Conservation (phyloP, 2,888 invertebrate species). For the Drosophila paracracens region DNA sequence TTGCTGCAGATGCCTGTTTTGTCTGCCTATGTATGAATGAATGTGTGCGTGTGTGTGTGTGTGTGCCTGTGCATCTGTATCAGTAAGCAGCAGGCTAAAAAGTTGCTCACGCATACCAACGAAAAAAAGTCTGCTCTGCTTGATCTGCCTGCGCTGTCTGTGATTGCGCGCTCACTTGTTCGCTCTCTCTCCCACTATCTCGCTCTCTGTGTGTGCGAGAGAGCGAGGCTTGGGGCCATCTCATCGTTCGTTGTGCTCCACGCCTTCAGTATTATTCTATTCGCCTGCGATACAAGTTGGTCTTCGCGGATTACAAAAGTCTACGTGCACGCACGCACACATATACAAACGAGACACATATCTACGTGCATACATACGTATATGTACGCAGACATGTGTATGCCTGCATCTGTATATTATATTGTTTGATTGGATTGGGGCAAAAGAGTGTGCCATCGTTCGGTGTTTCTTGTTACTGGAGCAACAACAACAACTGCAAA, state of each 20-base stretch:
- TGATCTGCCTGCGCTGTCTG: slow-evolving; percentile 57
- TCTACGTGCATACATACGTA: slow-evolving; percentile 9
- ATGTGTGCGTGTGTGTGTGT: slow-evolving; percentile 7
- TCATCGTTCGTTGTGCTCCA: slow-evolving; percentile 47
- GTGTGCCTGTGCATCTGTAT: slow-evolving; percentile 30
- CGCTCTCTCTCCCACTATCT: slow-evolving; percentile 26
- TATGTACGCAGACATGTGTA: slow-evolving; percentile 33
- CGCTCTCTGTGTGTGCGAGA: slow-evolving; percentile 30
- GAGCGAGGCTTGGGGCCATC: slow-evolving; percentile 43
- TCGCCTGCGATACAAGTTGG: slow-evolving; percentile 69
- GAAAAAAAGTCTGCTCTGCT: slow-evolving; percentile 37
- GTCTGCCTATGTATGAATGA: slow-evolving; percentile 48
- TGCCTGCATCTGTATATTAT: slow-evolving; percentile 63
- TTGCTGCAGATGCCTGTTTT: slow-evolving; percentile 74
- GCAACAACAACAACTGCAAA: slow-evolving; percentile 30
- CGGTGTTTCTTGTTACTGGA: slow-evolving; percentile 57
- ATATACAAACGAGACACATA: slow-evolving; percentile 31
- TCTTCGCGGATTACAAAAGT: slow-evolving; percentile 52
- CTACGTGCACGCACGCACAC: slow-evolving; percentile 40
- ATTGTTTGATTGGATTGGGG: slow-evolving; percentile 71
- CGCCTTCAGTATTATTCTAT: slow-evolving; percentile 75
- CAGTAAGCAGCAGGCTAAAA: slow-evolving; percentile 44
- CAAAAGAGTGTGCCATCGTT: slow-evolving; percentile 54
- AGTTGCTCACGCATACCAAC: slow-evolving; percentile 59
- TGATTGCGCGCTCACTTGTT: slow-evolving; percentile 55